Conservation (phyloP, 1,140 invertebrate genomes). For the Drosophila tani region DNA sequence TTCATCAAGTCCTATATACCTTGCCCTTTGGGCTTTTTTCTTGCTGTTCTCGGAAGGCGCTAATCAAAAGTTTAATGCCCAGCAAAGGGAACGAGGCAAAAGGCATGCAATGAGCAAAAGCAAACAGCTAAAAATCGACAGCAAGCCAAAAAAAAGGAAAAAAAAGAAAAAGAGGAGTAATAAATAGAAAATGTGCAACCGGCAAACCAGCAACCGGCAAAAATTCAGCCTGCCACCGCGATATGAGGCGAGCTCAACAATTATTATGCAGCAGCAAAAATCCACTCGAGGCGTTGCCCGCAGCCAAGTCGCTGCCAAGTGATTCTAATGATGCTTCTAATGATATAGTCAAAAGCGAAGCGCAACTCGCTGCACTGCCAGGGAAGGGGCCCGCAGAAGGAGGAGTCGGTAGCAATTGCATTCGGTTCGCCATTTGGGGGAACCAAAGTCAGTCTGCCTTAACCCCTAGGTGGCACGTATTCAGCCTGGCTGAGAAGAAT, state of each 20-base stretch:
- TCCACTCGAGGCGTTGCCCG: conserved; percentile 80
- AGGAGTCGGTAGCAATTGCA: conserved; percentile 49
- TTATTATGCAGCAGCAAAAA: conserved; percentile 71
- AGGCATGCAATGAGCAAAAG: conserved; percentile 42
- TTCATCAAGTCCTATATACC: background rate
- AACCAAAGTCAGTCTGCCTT: conserved; percentile 29
- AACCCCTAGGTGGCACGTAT: conserved; percentile 16
- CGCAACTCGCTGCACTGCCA: conserved; percentile 25
- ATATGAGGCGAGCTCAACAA: conserved; percentile 55
- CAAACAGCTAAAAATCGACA: conserved; percentile 65
- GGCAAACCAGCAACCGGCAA: conserved; percentile 35
- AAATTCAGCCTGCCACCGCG: conserved; percentile 35
- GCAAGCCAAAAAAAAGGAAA: conserved; percentile 2
- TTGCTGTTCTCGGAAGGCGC: conserved; percentile 61
- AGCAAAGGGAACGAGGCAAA: conserved; percentile 43
- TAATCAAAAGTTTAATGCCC: conserved; percentile 75
- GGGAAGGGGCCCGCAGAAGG: background rate
- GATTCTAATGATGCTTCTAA: conserved; percentile 83
- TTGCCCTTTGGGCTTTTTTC: conserved; percentile 56
- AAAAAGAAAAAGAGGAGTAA: background rate
- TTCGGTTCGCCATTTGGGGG: conserved; percentile 50
- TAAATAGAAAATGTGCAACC: conserved; percentile 35
- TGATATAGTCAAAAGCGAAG: conserved; percentile 82
- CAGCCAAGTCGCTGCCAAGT: conserved; percentile 75
- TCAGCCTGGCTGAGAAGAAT: too few relatives aligned